Base-by-base conservation (phyloP, 1,140 invertebrate species). In the Gryon sp. region DNA sequence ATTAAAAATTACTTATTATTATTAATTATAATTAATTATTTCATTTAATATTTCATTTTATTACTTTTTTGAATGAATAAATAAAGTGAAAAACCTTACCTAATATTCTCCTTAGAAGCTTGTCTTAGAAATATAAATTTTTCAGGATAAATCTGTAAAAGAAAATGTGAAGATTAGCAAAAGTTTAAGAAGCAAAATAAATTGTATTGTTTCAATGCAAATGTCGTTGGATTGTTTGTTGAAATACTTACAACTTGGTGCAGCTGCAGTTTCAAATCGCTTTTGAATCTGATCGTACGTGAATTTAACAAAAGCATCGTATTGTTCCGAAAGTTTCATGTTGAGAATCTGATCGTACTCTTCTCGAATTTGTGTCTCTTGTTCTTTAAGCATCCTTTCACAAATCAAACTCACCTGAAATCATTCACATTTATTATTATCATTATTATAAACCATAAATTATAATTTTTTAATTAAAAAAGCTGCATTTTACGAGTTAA, bases 251-350 rank as follows among this genome's bases (percentile, higher is more conserved):
- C 93, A 91, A 90, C 92, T 91, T 76, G 92, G 92, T 76, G 92
- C 91, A 80, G 90, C 88, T 76, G 87, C 85, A 60, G 89, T 88
- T 89, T 94, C 92, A 85, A 96, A 96, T 87, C 93, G 92, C 89
- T 93, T 95, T 82, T 96, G 95, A 83, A 99, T 95, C 91, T 99
- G 97, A 90, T 99, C 97, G 84, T 97, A 95, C 75, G 97, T 98
- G 88, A 99, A 99, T 89, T 97, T 98, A 14, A 98, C 96, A 89
- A 99, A 99, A 80, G 96, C 95, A 89, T 99, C 97, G 86, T 99
- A 99, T 89, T 99, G 97, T 89, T 99, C 97, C 38, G 96, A 95
- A 78, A 99, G 91, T 90, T 98, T 98, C 84, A 92, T 92, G 80
- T 93, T 95, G 75, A 99, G 91, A 78, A 97, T 96, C 78, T 93